A percentile compares a stretch with the other conserved stretches of the same genome.
Evolutionary conservation across 2,113 vertebrate species (phyloP).

Genomic region (Oncorhynchus clarkii): DNA sequence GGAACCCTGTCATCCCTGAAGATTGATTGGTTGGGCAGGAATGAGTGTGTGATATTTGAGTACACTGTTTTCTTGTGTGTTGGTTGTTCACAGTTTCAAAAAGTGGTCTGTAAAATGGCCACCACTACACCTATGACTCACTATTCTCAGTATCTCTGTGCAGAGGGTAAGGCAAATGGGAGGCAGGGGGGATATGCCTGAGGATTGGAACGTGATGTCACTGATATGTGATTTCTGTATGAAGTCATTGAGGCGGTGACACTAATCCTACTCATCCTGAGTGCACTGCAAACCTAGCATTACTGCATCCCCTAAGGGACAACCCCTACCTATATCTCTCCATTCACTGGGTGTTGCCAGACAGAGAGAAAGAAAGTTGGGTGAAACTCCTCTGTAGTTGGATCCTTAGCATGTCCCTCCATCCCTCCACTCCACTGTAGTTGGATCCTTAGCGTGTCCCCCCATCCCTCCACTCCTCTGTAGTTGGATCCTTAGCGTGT

Average conservation of each 20-base stretch:
- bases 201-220: constrained; percentile 37
- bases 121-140: not conserved
- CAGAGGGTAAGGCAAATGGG: not conserved
- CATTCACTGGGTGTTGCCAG: not conserved
- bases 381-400: not conserved
- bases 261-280: not conserved
- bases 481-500: too few species aligned
- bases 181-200: constrained; percentile 46
- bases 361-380: not conserved
- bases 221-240: constrained; percentile 65
- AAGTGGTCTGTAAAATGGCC: not conserved
- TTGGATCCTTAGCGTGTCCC: too few species aligned
- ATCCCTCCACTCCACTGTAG: too few species aligned
- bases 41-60: not conserved
- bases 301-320: not conserved
- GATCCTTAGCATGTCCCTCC: too few species aligned
- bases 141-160: not conserved
- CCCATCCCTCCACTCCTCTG: too few species aligned
- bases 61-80: not conserved
- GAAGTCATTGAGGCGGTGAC: constrained; percentile 29
- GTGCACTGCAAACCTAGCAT: too few species aligned
- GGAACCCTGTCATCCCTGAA: not conserved
- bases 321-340: not conserved
- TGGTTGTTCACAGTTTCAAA: not conserved
- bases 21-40: not conserved